phyloP scores from a whole-genome alignment of 1,140 invertebrate genomes.

The Aphidius gifuensis region DNA sequence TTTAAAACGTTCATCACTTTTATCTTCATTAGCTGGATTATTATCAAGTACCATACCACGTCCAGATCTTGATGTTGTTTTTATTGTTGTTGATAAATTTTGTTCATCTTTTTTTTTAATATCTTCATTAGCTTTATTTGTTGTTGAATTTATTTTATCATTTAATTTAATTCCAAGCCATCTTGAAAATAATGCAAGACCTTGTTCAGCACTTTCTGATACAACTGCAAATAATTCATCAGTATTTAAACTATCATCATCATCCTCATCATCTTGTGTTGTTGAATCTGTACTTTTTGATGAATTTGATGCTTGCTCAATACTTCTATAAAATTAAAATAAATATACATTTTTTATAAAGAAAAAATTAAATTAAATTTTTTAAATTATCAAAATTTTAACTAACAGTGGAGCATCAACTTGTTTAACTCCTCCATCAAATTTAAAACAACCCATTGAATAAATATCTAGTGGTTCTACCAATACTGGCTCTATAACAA shows the following conservation, averaged over 20 bases:
- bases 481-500: conserved; percentile 55
- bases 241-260: conserved; percentile 41
- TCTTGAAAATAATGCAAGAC: conserved; percentile 55
- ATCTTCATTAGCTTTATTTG: background rate
- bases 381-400: background rate
- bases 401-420: conserved; percentile 45
- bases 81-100: background rate
- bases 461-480: conserved; percentile 53
- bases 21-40: conserved; percentile 30
- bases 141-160: conserved; percentile 43
- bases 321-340: background rate
- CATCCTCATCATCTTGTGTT: conserved; percentile 43
- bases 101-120: too few species aligned
- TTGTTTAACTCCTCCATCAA: conserved; percentile 51
- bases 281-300: conserved; percentile 7
- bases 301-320: background rate
- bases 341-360: background rate
- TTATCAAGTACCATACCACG: conserved; percentile 29
- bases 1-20: conserved; percentile 49
- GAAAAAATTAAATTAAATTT: background rate
- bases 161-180: conserved; percentile 50
- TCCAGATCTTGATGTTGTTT: conserved; percentile 18
- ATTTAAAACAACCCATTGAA: conserved; percentile 56
- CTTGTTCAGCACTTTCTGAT: conserved; percentile 56
- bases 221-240: conserved; percentile 55